These are phyloP conservation scores for Notospermus geniculatus DNA, from an alignment of 1,140 invertebrate species.

Conservation along the genomic window DNA sequence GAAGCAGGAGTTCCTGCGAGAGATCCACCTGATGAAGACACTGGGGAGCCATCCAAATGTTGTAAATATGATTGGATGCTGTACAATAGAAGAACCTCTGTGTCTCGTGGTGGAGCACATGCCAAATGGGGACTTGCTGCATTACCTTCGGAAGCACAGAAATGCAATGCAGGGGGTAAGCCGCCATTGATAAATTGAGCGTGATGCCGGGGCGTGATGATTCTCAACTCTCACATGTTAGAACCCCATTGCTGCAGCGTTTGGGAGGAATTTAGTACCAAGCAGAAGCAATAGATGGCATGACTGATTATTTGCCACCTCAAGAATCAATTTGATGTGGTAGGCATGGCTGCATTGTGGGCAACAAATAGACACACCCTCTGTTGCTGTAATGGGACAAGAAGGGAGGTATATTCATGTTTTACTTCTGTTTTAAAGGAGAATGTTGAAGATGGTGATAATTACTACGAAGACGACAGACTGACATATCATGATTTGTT, in stretches of 20 bases:
- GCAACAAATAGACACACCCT: too few relatives aligned
- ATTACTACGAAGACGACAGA: conserved; percentile 30
- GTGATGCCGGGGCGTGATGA: too few relatives aligned
- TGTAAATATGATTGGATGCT: conserved; percentile 75
- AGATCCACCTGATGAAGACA: conserved; percentile 77
- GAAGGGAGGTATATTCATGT: too few relatives aligned
- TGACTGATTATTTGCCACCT: too few relatives aligned
- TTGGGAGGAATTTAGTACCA: too few relatives aligned
- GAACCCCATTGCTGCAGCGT: too few relatives aligned
- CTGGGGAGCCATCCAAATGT: conserved; percentile 76
- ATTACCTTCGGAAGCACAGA: conserved; percentile 50
- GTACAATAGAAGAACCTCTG: conserved; percentile 61
- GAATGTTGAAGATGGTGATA: conserved; percentile 18
- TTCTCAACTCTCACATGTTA: too few relatives aligned
- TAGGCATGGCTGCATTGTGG: too few relatives aligned
- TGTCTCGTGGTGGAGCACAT: conserved; percentile 59
- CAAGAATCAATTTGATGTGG: too few relatives aligned
- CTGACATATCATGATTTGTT: conserved; percentile 37
- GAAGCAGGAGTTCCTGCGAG: conserved; percentile 63
- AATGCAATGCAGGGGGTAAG: conserved; percentile 42
- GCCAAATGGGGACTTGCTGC: conserved; percentile 54
- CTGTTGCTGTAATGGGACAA: too few relatives aligned
- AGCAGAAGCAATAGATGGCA: too few relatives aligned
- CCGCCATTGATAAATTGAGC: too few relatives aligned
- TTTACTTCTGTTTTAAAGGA: neutral